phyloP scores from a whole-genome alignment of 2,113 vertebrate species.

The Sapayoa aenigma region DNA sequence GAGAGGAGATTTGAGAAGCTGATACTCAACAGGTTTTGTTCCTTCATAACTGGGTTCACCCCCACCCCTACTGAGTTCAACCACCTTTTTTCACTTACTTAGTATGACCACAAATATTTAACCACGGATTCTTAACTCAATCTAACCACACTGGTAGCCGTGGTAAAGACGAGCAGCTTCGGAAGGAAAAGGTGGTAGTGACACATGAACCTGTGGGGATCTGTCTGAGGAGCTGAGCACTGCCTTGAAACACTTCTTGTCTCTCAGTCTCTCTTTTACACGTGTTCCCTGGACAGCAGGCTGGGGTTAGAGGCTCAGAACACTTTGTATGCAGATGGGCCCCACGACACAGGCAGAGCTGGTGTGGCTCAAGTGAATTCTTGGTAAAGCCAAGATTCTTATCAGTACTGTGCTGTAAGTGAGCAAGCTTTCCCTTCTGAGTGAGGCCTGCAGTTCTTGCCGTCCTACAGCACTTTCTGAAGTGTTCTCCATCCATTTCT shows the following conservation, averaged over 20 bases:
- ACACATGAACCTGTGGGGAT: background rate
- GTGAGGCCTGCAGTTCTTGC: background rate
- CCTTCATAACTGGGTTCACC: background rate
- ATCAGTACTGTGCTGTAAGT: background rate
- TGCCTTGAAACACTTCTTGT: background rate
- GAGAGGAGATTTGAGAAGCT: background rate
- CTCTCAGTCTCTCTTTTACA: background rate
- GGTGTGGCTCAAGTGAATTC: background rate
- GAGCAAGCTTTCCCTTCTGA: background rate
- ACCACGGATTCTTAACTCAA: background rate
- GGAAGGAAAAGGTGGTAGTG: background rate
- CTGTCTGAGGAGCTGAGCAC: background rate
- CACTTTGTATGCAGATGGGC: background rate
- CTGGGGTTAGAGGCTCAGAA: background rate
- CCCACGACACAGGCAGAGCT: background rate
- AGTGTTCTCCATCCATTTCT: background rate
- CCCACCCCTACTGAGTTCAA: background rate
- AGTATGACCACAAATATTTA: background rate
- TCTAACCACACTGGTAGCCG: background rate
- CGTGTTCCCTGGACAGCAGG: rapidly evolving
- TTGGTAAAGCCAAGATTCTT: background rate
- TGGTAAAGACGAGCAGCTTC: background rate
- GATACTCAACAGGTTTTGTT: background rate
- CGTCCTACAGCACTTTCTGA: background rate
- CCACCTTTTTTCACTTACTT: constrained; percentile 7